Evolutionary conservation across 2,113 vertebrate genomes (phyloP), one percentile per base, ranked within the genome.

Genomic region (Oplegnathus fasciatus): DNA sequence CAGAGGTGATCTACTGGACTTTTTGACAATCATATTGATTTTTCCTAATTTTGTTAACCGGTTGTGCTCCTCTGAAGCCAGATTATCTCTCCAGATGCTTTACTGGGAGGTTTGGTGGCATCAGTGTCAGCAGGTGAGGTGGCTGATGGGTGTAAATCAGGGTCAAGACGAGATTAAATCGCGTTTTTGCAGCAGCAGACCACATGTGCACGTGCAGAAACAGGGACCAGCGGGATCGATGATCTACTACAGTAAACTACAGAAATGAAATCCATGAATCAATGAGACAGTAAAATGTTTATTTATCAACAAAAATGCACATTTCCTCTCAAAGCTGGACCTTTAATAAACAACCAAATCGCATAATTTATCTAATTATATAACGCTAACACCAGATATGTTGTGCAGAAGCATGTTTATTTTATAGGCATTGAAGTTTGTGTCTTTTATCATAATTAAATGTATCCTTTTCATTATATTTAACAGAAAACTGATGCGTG

Each of bases 11-110:
- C 1, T 54, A 13, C 34, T 3, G 34, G 34, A 6, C 32, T 75
- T 67, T 75, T 60, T 58, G 32, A 83, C 66, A 44, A 65, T 9
- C 58, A 48, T 74, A 74, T 86, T 62, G 75, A 87, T 79, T 72
- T 75, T 30, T 72, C 68, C 67, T 77, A 32, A 75, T 83, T 75
- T 75, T 44, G 40, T 77, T 70, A 40, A 37, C 28, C 62, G 40
- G 10, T 46, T 82, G 22, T 34, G 64, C 52, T 22, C 26, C 37
- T 69, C 15, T 42, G 30, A 42, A 74, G 50, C 54, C 50, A 44
- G 65, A 48, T 60, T 44, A 32, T 55, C 34, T 75, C 46, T 40
- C 9, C 48, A 8, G 11, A 54, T 74, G 61, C 15, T 40, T 84
- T 87, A 74, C 32, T 50, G 13, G 30, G 34, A 32, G 14, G n/a